Evolutionary conservation across 2,888 invertebrate genomes (phyloP), one percentile per base, ranked within the genome.

Genomic region (Diarsia dahlii): DNA sequence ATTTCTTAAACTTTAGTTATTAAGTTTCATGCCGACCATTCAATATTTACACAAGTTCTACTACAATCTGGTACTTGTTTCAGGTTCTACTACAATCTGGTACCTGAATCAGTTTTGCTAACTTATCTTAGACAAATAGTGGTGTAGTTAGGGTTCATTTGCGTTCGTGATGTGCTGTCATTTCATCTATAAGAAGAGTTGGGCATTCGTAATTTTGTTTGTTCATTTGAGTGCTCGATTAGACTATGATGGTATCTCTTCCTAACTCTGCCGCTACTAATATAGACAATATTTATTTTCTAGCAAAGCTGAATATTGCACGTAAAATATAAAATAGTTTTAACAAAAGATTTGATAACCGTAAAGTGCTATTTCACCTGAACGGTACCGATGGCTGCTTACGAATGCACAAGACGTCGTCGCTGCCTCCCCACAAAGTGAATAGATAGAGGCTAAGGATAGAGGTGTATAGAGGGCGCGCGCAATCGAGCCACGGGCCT

Each of bases 341-440:
- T 65, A 82, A 77, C 58, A 75, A 62, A 84, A 78, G 69, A 82
- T 78, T 83, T 78, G 71, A 74, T 76, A 77, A 76, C 72, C 63
- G 71, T 72, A 80, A 78, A 80, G 71, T 80, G 81, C 82, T 74
- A 81, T 84, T 89, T 87, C 83, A 89, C 88, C 87, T 90, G 90
- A 91, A 91, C 87, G 89, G 88, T 89, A 84, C 87, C 85, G 80
- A 89, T 81, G 85, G 80, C 93, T 94, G 90, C 91, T 95, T 95
- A 94, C 87, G 89, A 94, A 96, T 96, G 94, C 95, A 94, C 92
- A 92, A 93, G 93, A 91, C 93, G 93, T 94, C 92, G 93, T 93
- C 91, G 92, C 88, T 88, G 84, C 89, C 91, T 89, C 88, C 90
- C 91, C 91, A 90, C 93, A 93, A 93, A 93, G 92, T 93, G 92